Conservation (phyloP, 2,888 invertebrate genomes). For the Pollenia labialis region DNA sequence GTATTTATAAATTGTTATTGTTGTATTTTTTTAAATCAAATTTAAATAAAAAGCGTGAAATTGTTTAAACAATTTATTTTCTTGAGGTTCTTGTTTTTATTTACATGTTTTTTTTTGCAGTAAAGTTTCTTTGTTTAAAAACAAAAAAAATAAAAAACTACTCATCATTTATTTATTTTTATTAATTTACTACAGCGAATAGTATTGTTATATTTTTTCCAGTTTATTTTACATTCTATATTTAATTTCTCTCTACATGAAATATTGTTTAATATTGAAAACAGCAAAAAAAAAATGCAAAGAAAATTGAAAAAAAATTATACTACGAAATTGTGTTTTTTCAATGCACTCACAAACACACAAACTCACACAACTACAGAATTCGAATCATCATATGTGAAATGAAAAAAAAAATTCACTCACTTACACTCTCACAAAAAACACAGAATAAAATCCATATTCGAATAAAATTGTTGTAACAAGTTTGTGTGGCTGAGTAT, state of each 20-base stretch:
- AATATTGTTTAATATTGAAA: conserved; percentile 1
- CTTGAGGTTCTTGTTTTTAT: background rate
- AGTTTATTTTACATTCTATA: conserved; percentile 21
- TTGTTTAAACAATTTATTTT: conserved; percentile 33
- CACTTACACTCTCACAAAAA: background rate
- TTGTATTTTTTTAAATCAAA: no score
- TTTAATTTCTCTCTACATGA: conserved; percentile 20
- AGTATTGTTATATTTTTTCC: conserved; percentile 1
- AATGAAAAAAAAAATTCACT: conserved; percentile 21
- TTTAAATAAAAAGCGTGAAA: no score
- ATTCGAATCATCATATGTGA: conserved; percentile 10
- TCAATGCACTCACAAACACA: background rate
- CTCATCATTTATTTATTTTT: conserved; percentile 49
- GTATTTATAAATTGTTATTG: no score
- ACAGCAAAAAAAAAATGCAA: background rate
- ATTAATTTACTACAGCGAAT: conserved; percentile 31
- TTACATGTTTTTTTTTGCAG: background rate
- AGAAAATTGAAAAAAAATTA: conserved; percentile 29
- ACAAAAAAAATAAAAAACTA: conserved; percentile 1
- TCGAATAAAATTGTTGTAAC: conserved; percentile 13
- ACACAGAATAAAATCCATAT: background rate
- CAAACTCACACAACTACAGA: conserved; percentile 21
- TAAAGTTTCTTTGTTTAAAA: conserved; percentile 50
- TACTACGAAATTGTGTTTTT: conserved; percentile 42
- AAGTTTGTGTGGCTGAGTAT: background rate